Percentiles rank a stretch among this genome's conserved stretches.
Evolutionary conservation across 2,113 vertebrate species (phyloP).

Genomic region (Hypanus sabinus): DNA sequence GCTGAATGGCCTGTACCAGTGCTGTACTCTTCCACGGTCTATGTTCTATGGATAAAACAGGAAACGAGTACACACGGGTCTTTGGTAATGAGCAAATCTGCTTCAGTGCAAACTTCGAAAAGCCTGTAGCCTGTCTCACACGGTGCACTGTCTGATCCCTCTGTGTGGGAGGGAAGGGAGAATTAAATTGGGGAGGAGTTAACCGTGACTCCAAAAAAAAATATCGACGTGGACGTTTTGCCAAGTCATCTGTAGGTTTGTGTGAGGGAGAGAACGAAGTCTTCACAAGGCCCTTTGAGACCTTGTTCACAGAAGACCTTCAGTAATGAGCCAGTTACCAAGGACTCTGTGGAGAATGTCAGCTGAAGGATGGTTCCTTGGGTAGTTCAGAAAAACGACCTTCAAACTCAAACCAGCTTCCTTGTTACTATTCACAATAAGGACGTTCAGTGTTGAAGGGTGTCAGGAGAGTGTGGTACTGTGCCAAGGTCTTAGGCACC

Average conservation of each 20-base stretch:
- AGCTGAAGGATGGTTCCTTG: neutral
- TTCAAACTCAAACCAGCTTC: neutral
- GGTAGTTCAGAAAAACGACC: neutral
- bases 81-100: neutral
- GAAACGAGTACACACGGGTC: neutral
- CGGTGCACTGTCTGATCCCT: neutral
- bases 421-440: neutral
- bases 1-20: too few relatives aligned
- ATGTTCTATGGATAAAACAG: neutral
- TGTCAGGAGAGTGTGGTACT: neutral
- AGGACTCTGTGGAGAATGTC: neutral
- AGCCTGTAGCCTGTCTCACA: neutral
- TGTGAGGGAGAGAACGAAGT: neutral
- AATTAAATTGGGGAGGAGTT: too few relatives aligned
- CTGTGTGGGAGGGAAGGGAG: too few relatives aligned
- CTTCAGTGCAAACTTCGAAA: too few relatives aligned
- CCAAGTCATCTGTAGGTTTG: too few relatives aligned
- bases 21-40: too few relatives aligned
- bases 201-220: neutral
- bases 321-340: conserved; percentile 35
- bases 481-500: too few relatives aligned
- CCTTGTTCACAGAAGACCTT: neutral
- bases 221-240: too few relatives aligned
- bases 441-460: neutral
- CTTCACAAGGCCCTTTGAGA: conserved; percentile 21